Base-by-base conservation (phyloP, 1,140 invertebrate genomes). In the Pogonus chalceus region DNA sequence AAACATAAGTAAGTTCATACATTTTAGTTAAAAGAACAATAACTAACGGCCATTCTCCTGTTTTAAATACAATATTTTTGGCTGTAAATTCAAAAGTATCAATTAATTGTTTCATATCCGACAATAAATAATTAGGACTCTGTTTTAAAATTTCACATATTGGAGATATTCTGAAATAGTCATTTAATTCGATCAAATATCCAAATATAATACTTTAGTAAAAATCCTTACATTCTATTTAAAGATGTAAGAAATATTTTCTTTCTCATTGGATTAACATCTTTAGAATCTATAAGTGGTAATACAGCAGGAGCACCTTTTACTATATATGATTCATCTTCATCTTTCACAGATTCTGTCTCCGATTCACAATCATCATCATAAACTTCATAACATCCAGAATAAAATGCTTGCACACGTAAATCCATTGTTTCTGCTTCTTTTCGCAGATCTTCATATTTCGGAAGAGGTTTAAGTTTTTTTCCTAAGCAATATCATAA, bases 141-240 rank as follows among this genome's bases (percentile, higher is more conserved):
- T 12, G 37, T 43, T 43, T 43, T 43, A 43, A 43, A 10, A 43
- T 43, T 18, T 43, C 37, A 43, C 37, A 43, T 43, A 18, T 18
- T 10, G 7, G 7, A 12, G 37, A 16, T 12, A 43, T 43, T 18
- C 37, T 43, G 18, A 16, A 43, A 43, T 12, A 43, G 18, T 31
- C 4, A 7, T 31, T 94, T 31, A 95, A 98, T 79, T 94, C 94
- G n/a, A 55, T 94, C 9, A 51, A 51, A 3, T 51, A 9, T n/a
- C 49, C 26, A 54, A 46, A 20, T 43, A 22, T 20, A 39, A 16
- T 56, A 56, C 23, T 14, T 4, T 7, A 9, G 39, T 46, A 7
- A 48, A 57, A 31, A 51, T 4, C 62, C 59, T 59, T 64, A 69
- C 67, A 58, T 71, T 71, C 75, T 78, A 59, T 76, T 75, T 18